Evolutionary conservation across 2,113 vertebrate genomes (phyloP), one percentile per base, ranked within the genome.

Genomic region (Bubo bubo): DNA sequence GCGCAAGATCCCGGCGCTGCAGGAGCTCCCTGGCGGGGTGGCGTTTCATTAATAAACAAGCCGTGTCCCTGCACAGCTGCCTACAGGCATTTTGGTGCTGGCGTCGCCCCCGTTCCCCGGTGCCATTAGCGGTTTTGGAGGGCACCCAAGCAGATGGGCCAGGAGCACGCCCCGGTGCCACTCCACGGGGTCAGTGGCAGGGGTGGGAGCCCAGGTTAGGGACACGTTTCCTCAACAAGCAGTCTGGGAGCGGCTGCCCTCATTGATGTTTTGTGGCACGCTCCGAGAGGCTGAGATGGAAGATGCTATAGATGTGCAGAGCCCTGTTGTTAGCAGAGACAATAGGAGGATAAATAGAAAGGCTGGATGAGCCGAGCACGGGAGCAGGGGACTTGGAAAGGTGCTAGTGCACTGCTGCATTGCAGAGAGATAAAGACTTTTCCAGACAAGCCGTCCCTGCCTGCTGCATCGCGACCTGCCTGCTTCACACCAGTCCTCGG

Each of bases 261-360:
- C 90, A 53, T 41, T 62, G 79, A 5, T 53, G 95, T 12, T 59
- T 52, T 60, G 90, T 34, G 47, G 45, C 83, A 75, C 45, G 62
- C 58, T 55, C 79, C 1, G 6, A 64, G 94, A 64, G 11, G 66
- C 88, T 1, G 83, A 28, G 95, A 82, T 19, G 82, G 90, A 68
- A 93, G 91, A 84, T 56, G 79, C 88, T 53, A 0, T 81, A 56
- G 92, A 86, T 59, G 88, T 27, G 82, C 88, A 20, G 91, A 92
- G 88, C 79, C 60, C 83, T 16, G 91, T 88, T 91, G 94, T 95
- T 96, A 90, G 80, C 83, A 85, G 90, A 96, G 87, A 96, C 96
- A 96, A 96, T 91, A 59, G 92, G 92, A 95, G 92, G 94, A 93
- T 92, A 86, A 97, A 95, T 72, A 95, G 88, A 88, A 95, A 95